Base-by-base conservation (phyloP, 2,888 invertebrate genomes). In the Cybosia mesomella region DNA sequence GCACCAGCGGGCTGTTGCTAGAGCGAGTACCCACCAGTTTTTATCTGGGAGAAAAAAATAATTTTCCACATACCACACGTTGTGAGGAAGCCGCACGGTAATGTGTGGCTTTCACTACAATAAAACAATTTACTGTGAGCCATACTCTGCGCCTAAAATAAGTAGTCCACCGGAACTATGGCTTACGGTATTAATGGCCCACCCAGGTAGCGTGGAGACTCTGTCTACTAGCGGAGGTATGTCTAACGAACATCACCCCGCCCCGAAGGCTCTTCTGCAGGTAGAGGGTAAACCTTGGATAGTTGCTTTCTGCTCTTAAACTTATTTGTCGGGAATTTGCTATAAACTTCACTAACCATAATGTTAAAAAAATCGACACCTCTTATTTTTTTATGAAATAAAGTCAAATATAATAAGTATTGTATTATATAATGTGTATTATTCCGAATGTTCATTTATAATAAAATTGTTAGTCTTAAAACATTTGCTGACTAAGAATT, bases 131-230 rank as follows among this genome's bases (percentile, higher is more conserved):
- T 55, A 21, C 13, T 55, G 1, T 53, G 24, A 24, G 13, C 24
- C 55, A 55, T 22, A 49, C 49, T 49, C 49, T 49, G n/a, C 49
- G 49, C 49, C 49, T n/a, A 49, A 49, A 49, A 2, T 49, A 49
- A 49, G 49, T 49, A n/a, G 49, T 9, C 49, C 49, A 49, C 49
- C 49, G 49, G 49, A 49, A 49, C 49, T 49, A n/a, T n/a, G 43
- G 43, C 43, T 43, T 43, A 18, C 43, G 49, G n/a, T 18, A n/a
- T 49, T 49, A 43, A n/a, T 49, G n/a, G 49, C 49, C 49, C 49
- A 49, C 49, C 49, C 49, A 49, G n/a, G 49, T 49, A 9, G 49
- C 49, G 15, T 49, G n/a, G 2, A 18, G n/a, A n/a, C 49, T 49
- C 9, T n/a, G 9, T 49, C 3, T n/a, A 15, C 49, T 9, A n/a